These are phyloP conservation scores for Oryzias celebensis DNA, from an alignment of 2,113 vertebrate species.

Conservation along the genomic window DNA sequence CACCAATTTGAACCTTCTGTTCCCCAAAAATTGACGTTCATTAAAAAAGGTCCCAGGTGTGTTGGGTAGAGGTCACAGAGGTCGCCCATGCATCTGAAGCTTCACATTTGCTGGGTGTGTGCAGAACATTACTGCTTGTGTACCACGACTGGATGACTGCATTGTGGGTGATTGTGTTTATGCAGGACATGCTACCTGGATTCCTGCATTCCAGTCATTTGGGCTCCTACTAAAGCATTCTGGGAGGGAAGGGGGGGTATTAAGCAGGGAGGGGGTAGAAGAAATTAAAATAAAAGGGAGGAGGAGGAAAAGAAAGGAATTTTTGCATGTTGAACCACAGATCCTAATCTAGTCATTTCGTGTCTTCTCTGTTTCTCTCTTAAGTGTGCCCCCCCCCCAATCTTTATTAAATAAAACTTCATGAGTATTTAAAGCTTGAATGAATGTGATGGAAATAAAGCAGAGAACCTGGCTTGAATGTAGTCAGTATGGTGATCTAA, in stretches of 20 bases:
- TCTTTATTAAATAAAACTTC: not conserved
- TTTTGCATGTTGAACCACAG: slow-evolving; percentile 37
- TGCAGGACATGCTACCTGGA: slow-evolving; percentile 67
- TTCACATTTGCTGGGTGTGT: slow-evolving; percentile 14
- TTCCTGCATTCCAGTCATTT: slow-evolving; percentile 71
- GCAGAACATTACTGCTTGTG: slow-evolving; percentile 17
- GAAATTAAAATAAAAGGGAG: slow-evolving; percentile 25
- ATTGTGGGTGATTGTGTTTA: slow-evolving; percentile 21
- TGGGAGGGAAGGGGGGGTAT: slow-evolving; percentile 37
- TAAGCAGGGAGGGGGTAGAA: slow-evolving; percentile 33
- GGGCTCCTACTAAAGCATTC: slow-evolving; percentile 60
- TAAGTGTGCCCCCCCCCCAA: not conserved
- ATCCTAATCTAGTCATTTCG: slow-evolving; percentile 29
- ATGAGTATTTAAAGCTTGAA: not conserved
- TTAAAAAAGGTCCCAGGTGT: too few species aligned
- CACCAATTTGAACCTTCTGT: too few species aligned
- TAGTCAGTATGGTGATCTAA: slow-evolving; percentile 66
- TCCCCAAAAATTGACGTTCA: too few species aligned
- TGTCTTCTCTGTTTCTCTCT: slow-evolving; percentile 5
- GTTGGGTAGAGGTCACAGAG: not conserved
- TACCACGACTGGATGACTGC: slow-evolving; percentile 26
- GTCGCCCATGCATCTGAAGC: slow-evolving; percentile 9
- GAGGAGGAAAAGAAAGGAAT: slow-evolving; percentile 43
- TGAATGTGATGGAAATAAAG: not conserved
- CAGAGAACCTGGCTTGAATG: slow-evolving; percentile 33